These are phyloP conservation scores for Pygoscelis antarcticus DNA, from an alignment of 2,113 vertebrate species.

Conservation along the genomic window DNA sequence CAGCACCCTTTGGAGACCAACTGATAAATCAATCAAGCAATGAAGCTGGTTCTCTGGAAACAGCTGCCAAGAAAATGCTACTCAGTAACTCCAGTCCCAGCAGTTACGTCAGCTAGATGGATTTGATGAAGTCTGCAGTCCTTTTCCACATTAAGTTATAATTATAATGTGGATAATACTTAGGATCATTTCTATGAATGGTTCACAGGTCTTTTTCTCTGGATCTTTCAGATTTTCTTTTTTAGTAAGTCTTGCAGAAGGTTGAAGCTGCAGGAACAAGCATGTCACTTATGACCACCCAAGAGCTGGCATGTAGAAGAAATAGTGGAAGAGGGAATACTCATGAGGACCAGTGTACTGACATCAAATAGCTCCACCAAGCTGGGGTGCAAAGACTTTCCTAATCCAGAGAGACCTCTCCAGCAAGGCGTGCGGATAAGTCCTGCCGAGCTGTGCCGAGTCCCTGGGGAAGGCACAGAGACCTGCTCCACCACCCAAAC, in stretches of 20 bases:
- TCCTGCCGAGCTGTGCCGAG: rapidly evolving
- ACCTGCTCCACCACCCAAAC: background rate
- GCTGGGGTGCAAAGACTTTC: background rate
- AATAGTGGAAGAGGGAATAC: background rate
- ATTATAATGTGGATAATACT: background rate
- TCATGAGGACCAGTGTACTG: background rate
- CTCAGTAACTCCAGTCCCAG: background rate
- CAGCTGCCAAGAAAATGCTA: background rate
- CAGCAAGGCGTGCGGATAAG: background rate
- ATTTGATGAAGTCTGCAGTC: background rate
- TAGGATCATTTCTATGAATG: background rate
- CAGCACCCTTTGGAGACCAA: background rate
- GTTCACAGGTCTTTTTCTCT: background rate
- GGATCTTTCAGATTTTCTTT: background rate
- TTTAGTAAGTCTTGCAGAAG: background rate
- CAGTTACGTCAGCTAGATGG: background rate
- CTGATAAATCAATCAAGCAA: background rate
- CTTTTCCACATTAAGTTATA: background rate
- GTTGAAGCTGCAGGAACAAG: background rate
- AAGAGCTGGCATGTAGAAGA: background rate
- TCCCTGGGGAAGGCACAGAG: too few relatives aligned
- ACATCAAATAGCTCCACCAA: background rate
- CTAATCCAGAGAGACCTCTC: background rate
- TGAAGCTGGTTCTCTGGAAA: background rate
- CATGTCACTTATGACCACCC: background rate